phyloP scores from a whole-genome alignment of 2,113 vertebrate genomes.

The Sinosuthora webbiana region DNA sequence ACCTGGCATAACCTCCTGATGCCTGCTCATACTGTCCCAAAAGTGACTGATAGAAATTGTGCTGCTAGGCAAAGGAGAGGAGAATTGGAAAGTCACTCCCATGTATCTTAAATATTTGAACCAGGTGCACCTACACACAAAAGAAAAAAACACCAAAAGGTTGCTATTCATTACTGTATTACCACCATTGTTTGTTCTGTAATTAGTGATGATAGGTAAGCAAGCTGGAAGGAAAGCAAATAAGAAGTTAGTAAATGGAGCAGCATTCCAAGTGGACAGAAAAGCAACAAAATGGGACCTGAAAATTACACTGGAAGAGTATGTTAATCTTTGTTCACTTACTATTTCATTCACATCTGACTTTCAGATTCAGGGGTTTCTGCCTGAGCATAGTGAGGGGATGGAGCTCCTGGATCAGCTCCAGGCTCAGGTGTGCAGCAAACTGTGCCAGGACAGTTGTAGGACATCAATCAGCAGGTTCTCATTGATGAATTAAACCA shows the following conservation, averaged over 20 bases:
- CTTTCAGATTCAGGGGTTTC: neutral
- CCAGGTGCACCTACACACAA: constrained; percentile 73
- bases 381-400: neutral
- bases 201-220: constrained; percentile 64
- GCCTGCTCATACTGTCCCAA: constrained; percentile 25
- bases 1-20: neutral
- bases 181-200: constrained; percentile 73
- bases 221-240: constrained; percentile 73
- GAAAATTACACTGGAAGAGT: neutral
- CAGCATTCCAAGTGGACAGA: constrained; percentile 62
- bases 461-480: neutral
- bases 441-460: neutral
- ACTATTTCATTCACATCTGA: constrained; percentile 55
- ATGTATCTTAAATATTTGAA: constrained; percentile 76
- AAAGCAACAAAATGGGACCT: constrained; percentile 60
- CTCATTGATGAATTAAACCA: neutral
- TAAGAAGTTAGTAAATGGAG: constrained; percentile 67
- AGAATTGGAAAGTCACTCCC: constrained; percentile 68
- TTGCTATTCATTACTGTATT: constrained; percentile 65
- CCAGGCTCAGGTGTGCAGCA: neutral
- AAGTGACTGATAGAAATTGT: constrained; percentile 34
- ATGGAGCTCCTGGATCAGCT: neutral
- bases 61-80: constrained; percentile 68
- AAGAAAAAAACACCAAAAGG: constrained; percentile 38
- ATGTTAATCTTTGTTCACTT: constrained; percentile 39